These are phyloP conservation scores for Ectemnius cavifrons DNA, from an alignment of 2,888 invertebrate genomes.

Conservation along the genomic window DNA sequence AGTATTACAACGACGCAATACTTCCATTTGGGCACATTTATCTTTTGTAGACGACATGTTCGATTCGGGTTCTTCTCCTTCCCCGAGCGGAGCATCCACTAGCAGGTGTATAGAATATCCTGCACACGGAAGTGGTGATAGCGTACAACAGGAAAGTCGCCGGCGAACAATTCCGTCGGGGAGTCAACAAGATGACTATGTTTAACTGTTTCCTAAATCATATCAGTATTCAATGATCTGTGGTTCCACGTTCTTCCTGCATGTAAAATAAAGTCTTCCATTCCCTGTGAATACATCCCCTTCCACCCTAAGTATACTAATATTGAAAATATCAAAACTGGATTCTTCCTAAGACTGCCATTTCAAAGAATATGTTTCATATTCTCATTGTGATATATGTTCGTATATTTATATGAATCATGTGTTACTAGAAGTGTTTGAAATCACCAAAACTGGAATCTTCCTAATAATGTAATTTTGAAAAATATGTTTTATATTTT, in stretches of 20 bases:
- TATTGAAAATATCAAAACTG: no score
- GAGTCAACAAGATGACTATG: background rate
- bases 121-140: background rate
- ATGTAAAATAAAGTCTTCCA: constrained; percentile 8
- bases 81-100: background rate
- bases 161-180: background rate
- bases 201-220: background rate
- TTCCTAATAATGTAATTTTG: no score
- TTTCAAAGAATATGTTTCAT: no score
- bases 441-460: no score
- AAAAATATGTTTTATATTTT: no score
- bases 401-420: no score
- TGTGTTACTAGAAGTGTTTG: no score
- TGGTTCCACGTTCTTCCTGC: background rate
- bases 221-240: constrained; percentile 3
- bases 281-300: no score
- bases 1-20: background rate
- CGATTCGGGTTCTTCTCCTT: background rate
- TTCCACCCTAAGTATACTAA: no score
- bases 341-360: no score
- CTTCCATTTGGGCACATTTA: no score
- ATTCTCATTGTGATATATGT: no score
- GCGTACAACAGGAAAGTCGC: background rate
- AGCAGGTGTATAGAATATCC: background rate
- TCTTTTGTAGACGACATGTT: background rate